Evolutionary conservation across 2,797 vertebrate species (phyloP).

Genomic region (Sebastes wilsoni): DNA sequence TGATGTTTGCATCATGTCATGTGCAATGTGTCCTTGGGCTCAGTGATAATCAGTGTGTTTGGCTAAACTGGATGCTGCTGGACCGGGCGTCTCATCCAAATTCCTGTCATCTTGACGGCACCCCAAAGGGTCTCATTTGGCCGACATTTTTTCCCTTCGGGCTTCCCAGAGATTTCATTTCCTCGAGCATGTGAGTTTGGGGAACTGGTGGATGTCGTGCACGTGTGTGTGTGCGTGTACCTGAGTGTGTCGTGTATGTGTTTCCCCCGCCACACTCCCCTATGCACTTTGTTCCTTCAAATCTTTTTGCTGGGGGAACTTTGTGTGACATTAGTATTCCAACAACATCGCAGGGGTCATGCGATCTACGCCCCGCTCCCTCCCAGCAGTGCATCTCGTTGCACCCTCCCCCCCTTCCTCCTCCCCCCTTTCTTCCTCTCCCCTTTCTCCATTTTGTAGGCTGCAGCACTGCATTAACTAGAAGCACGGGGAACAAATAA

Average conservation of each 20-base stretch:
- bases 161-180: not conserved
- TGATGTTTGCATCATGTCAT: not conserved
- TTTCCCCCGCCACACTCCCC: conserved; percentile 9
- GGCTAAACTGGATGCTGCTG: conserved; percentile 12
- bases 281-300: conserved; percentile 59
- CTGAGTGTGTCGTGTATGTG: not conserved
- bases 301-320: conserved; percentile 53
- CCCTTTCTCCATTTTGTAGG: conserved; percentile 59
- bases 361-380: conserved; percentile 58
- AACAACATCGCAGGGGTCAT: conserved; percentile 62
- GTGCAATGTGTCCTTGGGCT: not conserved
- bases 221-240: not conserved
- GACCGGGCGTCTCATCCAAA: conserved; percentile 19
- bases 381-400: conserved; percentile 57
- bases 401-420: not conserved
- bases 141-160: not conserved
- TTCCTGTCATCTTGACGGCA: conserved; percentile 17
- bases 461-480: conserved; percentile 74
- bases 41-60: conserved; percentile 2
- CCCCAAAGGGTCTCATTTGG: conserved; percentile 43
- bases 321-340: conserved; percentile 72
- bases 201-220: not conserved
- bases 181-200: not conserved
- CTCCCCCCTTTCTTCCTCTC: not conserved
- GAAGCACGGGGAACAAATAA: conserved; percentile 75